These are phyloP conservation scores for Sebastes dallii DNA, from an alignment of 2,797 vertebrate genomes.

Conservation along the genomic window DNA sequence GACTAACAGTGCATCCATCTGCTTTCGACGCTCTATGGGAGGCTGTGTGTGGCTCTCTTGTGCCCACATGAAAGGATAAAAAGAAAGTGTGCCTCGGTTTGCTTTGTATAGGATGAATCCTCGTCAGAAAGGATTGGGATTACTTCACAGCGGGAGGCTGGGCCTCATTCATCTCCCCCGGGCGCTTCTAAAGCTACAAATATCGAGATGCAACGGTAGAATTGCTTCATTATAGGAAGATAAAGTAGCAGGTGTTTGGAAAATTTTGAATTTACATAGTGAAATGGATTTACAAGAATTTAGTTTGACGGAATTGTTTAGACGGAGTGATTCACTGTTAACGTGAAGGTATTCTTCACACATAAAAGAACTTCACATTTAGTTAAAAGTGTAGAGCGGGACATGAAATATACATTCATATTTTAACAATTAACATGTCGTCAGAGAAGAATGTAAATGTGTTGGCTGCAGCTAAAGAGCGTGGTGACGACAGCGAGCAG, in stretches of 20 bases:
- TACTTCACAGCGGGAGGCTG: constrained; percentile 41
- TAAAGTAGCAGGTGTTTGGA: neutral
- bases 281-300: neutral
- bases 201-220: neutral
- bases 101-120: constrained; percentile 54
- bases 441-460: neutral
- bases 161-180: constrained; percentile 25
- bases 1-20: constrained; percentile 36
- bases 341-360: neutral
- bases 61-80: constrained; percentile 50
- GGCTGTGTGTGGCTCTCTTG: constrained; percentile 35
- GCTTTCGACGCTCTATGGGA: constrained; percentile 31
- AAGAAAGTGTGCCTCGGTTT: constrained; percentile 45
- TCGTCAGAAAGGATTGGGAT: constrained; percentile 54
- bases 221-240: neutral
- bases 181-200: constrained; percentile 6
- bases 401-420: neutral
- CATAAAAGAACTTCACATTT: neutral
- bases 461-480: neutral
- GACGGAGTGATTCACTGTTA: neutral
- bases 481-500: neutral
- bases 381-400: neutral
- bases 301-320: neutral
- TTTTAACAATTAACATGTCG: constrained; percentile 4
- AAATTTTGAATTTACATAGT: neutral